A percentile compares a stretch with the other conserved stretches of the same genome.
These are phyloP conservation scores for Hippasteria phrygiana DNA, from an alignment of 53 echinoderm and acorn worm species.

Conservation along the genomic window DNA sequence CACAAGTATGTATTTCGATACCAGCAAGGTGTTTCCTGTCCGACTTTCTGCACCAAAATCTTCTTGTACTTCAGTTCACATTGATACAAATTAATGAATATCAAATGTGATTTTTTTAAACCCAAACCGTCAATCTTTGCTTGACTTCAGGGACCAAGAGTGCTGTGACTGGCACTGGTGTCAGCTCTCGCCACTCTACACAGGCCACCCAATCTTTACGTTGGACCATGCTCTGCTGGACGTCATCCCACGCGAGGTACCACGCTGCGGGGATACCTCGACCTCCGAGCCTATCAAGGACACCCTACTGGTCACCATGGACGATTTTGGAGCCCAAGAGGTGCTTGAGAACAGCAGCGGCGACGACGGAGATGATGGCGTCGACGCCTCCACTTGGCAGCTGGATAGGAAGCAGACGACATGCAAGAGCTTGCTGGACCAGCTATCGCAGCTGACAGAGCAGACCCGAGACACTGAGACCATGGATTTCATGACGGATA, in stretches of 20 bases:
- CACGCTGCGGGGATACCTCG: slow-evolving; percentile 31
- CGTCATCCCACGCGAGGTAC: not conserved
- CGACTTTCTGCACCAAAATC: too few relatives aligned
- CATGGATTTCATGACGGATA: slow-evolving; percentile 48
- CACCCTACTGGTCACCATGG: slow-evolving; percentile 24
- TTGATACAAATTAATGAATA: too few relatives aligned
- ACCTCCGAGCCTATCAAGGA: not conserved
- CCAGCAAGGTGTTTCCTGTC: too few relatives aligned
- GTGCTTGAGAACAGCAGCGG: not conserved
- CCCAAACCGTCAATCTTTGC: too few relatives aligned
- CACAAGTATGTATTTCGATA: too few relatives aligned
- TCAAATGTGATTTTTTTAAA: too few relatives aligned
- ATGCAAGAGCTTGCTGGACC: slow-evolving; percentile 21
- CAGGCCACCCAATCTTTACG: slow-evolving; percentile 68
- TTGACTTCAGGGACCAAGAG: too few relatives aligned
- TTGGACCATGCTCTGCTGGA: slow-evolving; percentile 49
- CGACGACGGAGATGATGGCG: not conserved
- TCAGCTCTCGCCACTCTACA: slow-evolving; percentile 63
- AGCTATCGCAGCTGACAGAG: slow-evolving; percentile 23
- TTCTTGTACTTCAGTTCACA: too few relatives aligned
- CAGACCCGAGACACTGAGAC: not conserved
- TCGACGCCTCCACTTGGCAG: not conserved
- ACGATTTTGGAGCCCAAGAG: slow-evolving; percentile 53
- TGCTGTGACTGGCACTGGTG: slow-evolving; percentile 68
- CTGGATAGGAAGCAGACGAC: slow-evolving; percentile 30